Evolutionary conservation across 2,888 invertebrate genomes (phyloP).

Genomic region (Nomada hirtipes): DNA sequence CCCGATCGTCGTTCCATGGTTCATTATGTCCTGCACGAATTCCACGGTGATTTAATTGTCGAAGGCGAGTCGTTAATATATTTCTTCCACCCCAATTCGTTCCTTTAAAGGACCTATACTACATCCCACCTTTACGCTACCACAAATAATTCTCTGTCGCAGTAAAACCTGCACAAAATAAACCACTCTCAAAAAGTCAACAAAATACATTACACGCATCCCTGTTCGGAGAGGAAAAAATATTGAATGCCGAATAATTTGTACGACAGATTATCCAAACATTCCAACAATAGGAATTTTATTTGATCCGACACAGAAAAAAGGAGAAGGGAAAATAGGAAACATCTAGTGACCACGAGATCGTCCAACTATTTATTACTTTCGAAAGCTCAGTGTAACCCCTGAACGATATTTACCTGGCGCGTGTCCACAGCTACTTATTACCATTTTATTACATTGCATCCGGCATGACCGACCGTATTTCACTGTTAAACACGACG

Average conservation of each 20-base stretch:
- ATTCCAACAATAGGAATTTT: not conserved
- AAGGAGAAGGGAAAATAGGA: not conserved
- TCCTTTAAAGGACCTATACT: too few relatives aligned
- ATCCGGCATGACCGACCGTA: slow-evolving; percentile 29
- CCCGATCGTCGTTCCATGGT: not conserved
- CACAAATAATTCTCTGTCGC: not conserved
- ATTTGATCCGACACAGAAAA: too few relatives aligned
- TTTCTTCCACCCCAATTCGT: too few relatives aligned
- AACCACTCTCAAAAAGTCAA: too few relatives aligned
- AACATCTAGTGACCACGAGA: not conserved
- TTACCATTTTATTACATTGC: slow-evolving; percentile 61
- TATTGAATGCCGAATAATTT: not conserved
- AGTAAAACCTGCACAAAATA: not conserved
- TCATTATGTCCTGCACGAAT: not conserved
- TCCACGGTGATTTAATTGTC: not conserved
- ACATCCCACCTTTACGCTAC: too few relatives aligned
- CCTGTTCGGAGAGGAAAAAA: not conserved
- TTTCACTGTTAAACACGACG: slow-evolving; percentile 53
- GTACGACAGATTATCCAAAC: not conserved
- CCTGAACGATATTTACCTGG: slow-evolving; percentile 12
- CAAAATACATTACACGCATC: too few relatives aligned
- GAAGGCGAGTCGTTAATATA: not conserved
- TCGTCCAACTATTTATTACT: slow-evolving; percentile 24
- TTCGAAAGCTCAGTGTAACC: not conserved
- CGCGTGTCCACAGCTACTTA: slow-evolving; percentile 45